Evolutionary conservation across 2,888 invertebrate genomes (phyloP).

Genomic region (Coremacera marginata): DNA sequence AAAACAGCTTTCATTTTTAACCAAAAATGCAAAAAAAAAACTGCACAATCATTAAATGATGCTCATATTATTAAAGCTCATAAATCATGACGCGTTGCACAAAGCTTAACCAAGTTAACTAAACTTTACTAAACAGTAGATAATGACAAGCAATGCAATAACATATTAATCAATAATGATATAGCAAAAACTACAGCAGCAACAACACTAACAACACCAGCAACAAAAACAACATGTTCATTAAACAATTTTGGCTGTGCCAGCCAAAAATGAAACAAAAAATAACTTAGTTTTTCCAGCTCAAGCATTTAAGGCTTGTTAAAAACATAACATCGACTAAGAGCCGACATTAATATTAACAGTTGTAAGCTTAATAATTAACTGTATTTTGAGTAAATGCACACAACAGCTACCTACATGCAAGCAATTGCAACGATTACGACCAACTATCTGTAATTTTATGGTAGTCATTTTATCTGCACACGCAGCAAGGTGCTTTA

Average conservation of each 20-base stretch:
- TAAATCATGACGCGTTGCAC: too few species aligned
- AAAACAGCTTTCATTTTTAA: too few species aligned
- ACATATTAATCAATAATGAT: conserved; percentile 18
- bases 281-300: not conserved
- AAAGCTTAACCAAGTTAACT: not conserved
- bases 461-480: not conserved
- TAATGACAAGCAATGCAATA: conserved; percentile 5
- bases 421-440: not conserved
- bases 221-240: not conserved
- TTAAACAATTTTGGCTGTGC: not conserved
- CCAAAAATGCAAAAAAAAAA: not conserved
- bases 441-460: not conserved
- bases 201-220: not conserved
- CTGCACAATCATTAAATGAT: not conserved
- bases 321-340: conserved; percentile 11
- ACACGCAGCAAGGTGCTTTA: not conserved
- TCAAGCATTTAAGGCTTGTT: not conserved
- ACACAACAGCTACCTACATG: not conserved
- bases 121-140: not conserved
- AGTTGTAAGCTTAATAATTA: conserved; percentile 21
- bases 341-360: conserved; percentile 15
- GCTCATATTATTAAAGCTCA: too few species aligned
- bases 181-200: not conserved
- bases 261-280: not conserved
- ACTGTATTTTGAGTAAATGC: conserved; percentile 10